These are phyloP conservation scores for Hesperophylax magnus DNA, from an alignment of 1,140 invertebrate species.

Conservation along the genomic window DNA sequence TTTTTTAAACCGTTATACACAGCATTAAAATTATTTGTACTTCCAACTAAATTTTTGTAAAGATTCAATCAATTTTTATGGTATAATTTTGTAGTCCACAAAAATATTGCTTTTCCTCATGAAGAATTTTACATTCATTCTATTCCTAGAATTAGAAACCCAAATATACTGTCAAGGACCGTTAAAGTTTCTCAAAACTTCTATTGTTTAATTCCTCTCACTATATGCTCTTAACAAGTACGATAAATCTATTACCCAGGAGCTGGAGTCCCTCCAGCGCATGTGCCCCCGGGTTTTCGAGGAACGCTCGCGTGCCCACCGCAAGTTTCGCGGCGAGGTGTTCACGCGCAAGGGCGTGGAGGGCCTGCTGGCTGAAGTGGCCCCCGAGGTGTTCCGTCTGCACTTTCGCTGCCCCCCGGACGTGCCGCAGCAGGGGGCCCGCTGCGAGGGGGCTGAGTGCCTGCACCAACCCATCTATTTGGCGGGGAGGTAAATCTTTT, in stretches of 20 bases:
- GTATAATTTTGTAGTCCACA: no score
- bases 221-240: no score
- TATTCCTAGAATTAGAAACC: no score
- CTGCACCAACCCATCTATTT: conserved; percentile 61
- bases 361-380: conserved; percentile 58
- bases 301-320: conserved; percentile 59
- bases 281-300: conserved; percentile 62
- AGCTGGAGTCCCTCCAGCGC: conserved; percentile 63
- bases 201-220: no score
- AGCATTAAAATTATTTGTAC: no score
- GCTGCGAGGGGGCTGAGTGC: conserved; percentile 59
- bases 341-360: conserved; percentile 64
- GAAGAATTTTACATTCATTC: no score
- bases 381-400: background rate
- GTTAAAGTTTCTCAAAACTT: no score
- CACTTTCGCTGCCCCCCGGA: conserved; percentile 49
- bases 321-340: conserved; percentile 61
- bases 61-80: no score
- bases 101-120: no score
- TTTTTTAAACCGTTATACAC: no score
- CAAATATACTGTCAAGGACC: no score
- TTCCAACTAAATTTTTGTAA: no score
- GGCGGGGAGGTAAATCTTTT: conserved; percentile 60
- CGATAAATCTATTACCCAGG: conserved; percentile 55
- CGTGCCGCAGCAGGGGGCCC: conserved; percentile 31